phyloP scores from a whole-genome alignment of 2,113 vertebrate species.

The Phrynosoma blainvillii region DNA sequence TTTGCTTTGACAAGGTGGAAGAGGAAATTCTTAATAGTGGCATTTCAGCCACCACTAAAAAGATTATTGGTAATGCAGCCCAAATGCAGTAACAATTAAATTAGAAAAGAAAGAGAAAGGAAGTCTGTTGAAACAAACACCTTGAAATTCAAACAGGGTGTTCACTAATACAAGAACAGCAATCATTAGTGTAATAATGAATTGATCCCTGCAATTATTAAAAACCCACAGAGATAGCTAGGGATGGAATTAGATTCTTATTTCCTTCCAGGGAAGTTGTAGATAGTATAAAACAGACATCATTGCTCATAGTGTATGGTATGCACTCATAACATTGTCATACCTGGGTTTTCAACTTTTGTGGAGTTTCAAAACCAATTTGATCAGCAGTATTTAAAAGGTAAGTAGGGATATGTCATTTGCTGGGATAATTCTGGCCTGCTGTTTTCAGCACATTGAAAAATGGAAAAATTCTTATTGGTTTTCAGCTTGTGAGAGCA shows the following conservation, averaged over 20 bases:
- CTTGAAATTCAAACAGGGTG: neutral
- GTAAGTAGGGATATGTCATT: neutral
- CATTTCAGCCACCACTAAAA: slow-evolving; percentile 45
- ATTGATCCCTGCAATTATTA: slow-evolving; percentile 36
- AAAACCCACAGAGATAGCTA: neutral
- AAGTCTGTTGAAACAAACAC: slow-evolving; percentile 23
- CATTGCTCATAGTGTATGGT: neutral
- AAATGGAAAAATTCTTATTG: neutral
- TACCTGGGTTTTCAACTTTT: neutral
- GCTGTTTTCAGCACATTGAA: neutral
- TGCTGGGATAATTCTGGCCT: neutral
- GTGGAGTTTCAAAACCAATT: neutral
- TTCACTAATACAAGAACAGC: slow-evolving; percentile 31
- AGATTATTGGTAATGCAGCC: slow-evolving; percentile 48
- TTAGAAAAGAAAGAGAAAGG: slow-evolving; percentile 30
- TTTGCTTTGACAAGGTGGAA: slow-evolving; percentile 35
- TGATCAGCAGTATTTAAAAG: neutral
- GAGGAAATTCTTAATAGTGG: slow-evolving; percentile 34
- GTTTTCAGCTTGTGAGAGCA: no score
- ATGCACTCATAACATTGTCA: neutral
- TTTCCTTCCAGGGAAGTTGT: neutral
- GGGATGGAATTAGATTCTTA: rapidly evolving
- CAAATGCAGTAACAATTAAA: slow-evolving; percentile 50
- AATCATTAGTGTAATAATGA: neutral
- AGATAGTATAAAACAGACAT: neutral